Conservation (phyloP, 2,113 vertebrate species). For the Urocitellus parryii region DNA sequence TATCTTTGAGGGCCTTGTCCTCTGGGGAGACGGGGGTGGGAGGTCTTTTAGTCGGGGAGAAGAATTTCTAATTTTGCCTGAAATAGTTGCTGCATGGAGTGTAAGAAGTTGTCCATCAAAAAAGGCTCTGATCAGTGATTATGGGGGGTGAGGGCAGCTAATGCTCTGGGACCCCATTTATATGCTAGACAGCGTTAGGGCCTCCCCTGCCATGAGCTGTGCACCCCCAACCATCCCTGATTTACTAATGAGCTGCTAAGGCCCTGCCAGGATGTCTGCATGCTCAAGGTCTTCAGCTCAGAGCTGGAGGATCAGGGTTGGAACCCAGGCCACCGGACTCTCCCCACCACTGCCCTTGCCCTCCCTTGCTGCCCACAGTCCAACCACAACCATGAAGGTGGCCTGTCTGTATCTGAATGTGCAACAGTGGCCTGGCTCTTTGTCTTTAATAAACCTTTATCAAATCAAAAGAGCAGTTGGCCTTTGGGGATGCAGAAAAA, state of each 20-base stretch:
- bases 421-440: not conserved
- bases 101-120: not conserved
- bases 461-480: not conserved
- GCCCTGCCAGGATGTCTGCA: not conserved
- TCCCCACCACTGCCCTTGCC: not conserved
- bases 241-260: not conserved
- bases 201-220: no score
- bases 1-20: not conserved
- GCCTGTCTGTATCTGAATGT: not conserved
- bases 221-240: accelerated
- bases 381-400: not conserved
- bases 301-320: not conserved
- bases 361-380: accelerated
- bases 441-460: not conserved
- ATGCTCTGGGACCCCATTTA: accelerated
- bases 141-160: no score
- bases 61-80: not conserved
- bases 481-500: not conserved
- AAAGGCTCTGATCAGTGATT: not conserved
- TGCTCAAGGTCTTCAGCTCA: accelerated
- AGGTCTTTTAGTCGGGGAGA: not conserved
- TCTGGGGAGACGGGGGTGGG: not conserved
- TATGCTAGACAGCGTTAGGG: not conserved
- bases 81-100: not conserved
- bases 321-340: not conserved